Percentiles rank a stretch among this genome's conserved stretches.
Evolutionary conservation across 2,888 invertebrate genomes (phyloP).

Genomic region (Eupithecia subumbrata): DNA sequence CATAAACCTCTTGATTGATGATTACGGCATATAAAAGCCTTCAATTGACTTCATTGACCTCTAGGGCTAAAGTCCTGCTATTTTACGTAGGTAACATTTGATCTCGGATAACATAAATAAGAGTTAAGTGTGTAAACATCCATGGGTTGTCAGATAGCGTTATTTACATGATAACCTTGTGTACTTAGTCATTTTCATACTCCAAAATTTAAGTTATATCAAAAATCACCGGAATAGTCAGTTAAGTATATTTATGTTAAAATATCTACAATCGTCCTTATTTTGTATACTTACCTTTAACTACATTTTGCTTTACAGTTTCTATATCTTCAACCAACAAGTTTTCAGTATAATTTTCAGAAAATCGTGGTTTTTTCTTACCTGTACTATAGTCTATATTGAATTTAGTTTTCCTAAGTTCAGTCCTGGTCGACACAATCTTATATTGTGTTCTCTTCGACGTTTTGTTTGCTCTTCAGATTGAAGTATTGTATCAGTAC

Average conservation of each 20-base stretch:
- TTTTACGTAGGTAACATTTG: neutral
- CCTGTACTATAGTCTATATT: neutral
- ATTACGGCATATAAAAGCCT: neutral
- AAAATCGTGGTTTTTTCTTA: neutral
- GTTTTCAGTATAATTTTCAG: neutral
- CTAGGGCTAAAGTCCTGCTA: neutral
- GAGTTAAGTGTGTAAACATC: neutral
- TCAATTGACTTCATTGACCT: neutral
- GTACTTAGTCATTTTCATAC: neutral
- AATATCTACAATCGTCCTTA: neutral
- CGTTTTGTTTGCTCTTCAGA: conserved; percentile 56
- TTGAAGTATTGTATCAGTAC: conserved; percentile 55
- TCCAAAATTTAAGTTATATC: neutral
- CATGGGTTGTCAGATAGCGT: neutral
- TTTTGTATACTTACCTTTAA: neutral
- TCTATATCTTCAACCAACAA: neutral
- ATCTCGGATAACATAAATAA: neutral
- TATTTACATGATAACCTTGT: neutral
- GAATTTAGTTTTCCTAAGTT: neutral
- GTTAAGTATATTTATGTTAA: neutral
- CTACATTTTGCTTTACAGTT: neutral
- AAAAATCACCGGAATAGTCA: neutral
- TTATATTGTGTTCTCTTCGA: conserved; percentile 48
- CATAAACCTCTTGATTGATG: neutral
- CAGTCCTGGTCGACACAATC: neutral